Conservation (phyloP, 1,140 invertebrate species). For the Cydia fagiglandana region DNA sequence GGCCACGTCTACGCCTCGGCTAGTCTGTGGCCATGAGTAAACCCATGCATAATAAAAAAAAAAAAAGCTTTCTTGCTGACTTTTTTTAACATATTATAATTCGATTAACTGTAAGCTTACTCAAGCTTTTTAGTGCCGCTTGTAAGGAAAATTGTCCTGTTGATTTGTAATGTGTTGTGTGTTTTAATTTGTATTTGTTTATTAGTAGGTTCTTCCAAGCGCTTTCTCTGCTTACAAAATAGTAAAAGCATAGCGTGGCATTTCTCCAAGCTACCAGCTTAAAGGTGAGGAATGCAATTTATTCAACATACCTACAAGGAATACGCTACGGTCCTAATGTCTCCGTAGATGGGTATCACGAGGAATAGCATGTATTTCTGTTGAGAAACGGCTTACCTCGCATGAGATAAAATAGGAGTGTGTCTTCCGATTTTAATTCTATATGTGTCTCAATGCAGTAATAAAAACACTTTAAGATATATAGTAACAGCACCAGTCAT, state of each 20-base stretch:
- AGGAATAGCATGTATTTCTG: neutral
- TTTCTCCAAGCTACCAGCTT: neutral
- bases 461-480: too few relatives aligned
- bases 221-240: neutral
- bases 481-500: too few relatives aligned
- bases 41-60: too few relatives aligned
- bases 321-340: neutral
- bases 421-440: neutral
- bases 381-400: neutral
- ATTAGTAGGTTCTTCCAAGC: neutral
- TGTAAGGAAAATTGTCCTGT: too few relatives aligned
- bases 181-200: too few relatives aligned
- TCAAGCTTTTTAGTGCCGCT: too few relatives aligned
- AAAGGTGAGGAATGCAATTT: conserved; percentile 9
- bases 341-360: neutral
- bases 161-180: too few relatives aligned
- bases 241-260: neutral
- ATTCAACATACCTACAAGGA: neutral
- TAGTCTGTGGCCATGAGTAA: too few relatives aligned
- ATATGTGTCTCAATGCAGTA: neutral
- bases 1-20: too few relatives aligned
- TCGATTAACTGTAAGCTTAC: too few relatives aligned
- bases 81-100: too few relatives aligned
- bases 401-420: neutral
- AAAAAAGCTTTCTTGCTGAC: too few relatives aligned